Evolutionary conservation across 1,140 invertebrate species (phyloP).

Genomic region (Parasteatoda tepidariorum): DNA sequence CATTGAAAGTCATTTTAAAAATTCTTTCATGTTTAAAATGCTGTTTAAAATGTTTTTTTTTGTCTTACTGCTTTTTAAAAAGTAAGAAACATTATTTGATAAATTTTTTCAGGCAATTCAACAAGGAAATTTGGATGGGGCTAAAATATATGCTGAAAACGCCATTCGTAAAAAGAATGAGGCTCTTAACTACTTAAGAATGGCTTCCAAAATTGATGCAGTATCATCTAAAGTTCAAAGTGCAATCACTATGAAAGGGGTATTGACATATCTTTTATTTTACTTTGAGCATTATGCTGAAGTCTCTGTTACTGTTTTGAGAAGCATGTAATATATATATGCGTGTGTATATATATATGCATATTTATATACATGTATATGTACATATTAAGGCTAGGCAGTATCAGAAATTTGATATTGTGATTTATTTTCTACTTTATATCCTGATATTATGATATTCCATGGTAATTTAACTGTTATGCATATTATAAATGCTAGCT

Average conservation of each 20-base stretch:
- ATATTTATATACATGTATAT: too few species aligned
- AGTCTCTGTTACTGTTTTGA: too few species aligned
- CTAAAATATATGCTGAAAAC: constrained; percentile 98
- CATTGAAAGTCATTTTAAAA: too few species aligned
- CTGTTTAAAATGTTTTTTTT: neutral
- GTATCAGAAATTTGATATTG: too few species aligned
- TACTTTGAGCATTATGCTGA: neutral
- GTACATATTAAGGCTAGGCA: too few species aligned
- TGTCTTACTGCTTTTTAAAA: neutral
- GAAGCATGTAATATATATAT: too few species aligned
- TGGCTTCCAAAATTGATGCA: constrained; percentile 98
- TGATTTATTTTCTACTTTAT: too few species aligned
- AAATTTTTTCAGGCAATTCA: constrained; percentile 47
- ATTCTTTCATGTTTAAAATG: too few species aligned
- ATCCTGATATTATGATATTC: too few species aligned
- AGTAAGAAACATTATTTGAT: neutral
- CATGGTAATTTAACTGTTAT: too few species aligned
- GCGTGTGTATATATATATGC: too few species aligned
- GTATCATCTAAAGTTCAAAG: constrained; percentile 97
- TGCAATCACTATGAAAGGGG: constrained; percentile 89
- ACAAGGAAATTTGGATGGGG: constrained; percentile 91
- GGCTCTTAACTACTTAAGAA: constrained; percentile 94
- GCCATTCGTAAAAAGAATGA: constrained; percentile 98
- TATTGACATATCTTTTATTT: constrained; percentile 9
- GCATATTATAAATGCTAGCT: too few species aligned